Percentiles rank a stretch among this genome's conserved stretches.
phyloP scores from a whole-genome alignment of 2,888 invertebrate species.

The Coleophora flavipennella region DNA sequence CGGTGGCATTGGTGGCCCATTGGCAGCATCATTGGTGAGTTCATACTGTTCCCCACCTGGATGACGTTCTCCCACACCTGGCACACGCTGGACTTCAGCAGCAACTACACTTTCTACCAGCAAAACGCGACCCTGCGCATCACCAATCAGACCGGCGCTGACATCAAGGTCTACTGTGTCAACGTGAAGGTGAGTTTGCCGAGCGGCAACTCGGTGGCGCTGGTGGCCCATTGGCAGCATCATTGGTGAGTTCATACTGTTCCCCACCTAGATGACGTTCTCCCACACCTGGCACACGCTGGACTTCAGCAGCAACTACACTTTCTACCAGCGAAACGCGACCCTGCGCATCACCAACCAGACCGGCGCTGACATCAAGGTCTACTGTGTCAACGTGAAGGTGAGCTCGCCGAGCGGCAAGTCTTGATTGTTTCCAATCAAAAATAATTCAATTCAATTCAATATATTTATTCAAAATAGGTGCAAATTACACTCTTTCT shows the following conservation, averaged over 20 bases:
- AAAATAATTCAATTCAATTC: too few relatives aligned
- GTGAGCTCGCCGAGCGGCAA: slow-evolving; percentile 66
- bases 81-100: slow-evolving; percentile 90
- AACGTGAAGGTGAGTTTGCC: slow-evolving; percentile 73
- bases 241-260: slow-evolving; percentile 63
- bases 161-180: slow-evolving; percentile 78
- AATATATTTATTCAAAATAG: too few relatives aligned
- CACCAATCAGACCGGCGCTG: slow-evolving; percentile 74
- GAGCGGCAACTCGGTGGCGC: slow-evolving; percentile 62
- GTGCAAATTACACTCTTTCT: too few relatives aligned
- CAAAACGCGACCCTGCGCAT: slow-evolving; percentile 82
- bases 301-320: slow-evolving; percentile 88
- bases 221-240: slow-evolving; percentile 72
- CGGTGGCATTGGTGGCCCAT: slow-evolving; percentile 68
- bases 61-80: slow-evolving; percentile 86
- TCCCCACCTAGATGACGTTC: slow-evolving; percentile 89
- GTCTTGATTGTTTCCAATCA: too few relatives aligned
- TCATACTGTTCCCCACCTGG: slow-evolving; percentile 81
- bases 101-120: slow-evolving; percentile 89
- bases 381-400: slow-evolving; percentile 77
- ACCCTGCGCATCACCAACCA: slow-evolving; percentile 78
- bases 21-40: slow-evolving; percentile 69
- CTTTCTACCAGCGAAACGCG: slow-evolving; percentile 86
- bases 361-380: slow-evolving; percentile 75
- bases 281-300: slow-evolving; percentile 93